Evolutionary conservation across 2,113 vertebrate species (phyloP), one percentile per base, ranked within the genome.

Genomic region (Ceratotherium simum): DNA sequence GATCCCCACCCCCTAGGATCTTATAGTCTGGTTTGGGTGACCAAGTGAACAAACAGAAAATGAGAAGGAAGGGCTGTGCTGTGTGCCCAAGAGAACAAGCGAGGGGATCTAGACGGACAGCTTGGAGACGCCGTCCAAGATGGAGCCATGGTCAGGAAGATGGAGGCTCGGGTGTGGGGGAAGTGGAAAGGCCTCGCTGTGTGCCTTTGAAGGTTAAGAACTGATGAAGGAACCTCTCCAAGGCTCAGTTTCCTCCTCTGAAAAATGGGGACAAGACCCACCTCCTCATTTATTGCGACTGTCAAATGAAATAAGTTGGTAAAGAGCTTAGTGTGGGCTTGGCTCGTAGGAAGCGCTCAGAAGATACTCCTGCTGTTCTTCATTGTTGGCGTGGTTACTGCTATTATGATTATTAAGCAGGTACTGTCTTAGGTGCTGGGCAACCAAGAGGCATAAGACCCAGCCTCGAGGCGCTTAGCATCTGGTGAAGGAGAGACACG

Each of bases 121-220:
- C 51, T 67, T 58, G 29, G 23, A 36, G 60, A 42, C 6, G 1
- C 76, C 4, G 4, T 51, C 33, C 1, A 1, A 21, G 48, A 0
- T 8, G 17, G 64, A 65, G 21, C 42, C 0, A 5, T 42, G 17
- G 33, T 13, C 31, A 20, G 64, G 75, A 69, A 23, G 5, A 9
- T 10, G 29, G 65, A 4, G 39, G 7, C 54, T 67, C 2, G 6
- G 1, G 0, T 29, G 31, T 14, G 20, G 29, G 13, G 21, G 70
- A 3, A 56, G 13, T 6, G 14, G 56, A 21, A 62, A 6, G 17
- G 21, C 36, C 17, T 91, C 0, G 0, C 6, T 0, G 42, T 16
- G 10, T 36, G 2, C 9, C 10, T 11, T 18, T 58, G 54, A 76
- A 46, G 17, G 33, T 33, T 39, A 17, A 27, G 17, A 70, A 48